Evolutionary conservation across 2,888 invertebrate genomes (phyloP).

Genomic region (Megalurothrips usitatus): DNA sequence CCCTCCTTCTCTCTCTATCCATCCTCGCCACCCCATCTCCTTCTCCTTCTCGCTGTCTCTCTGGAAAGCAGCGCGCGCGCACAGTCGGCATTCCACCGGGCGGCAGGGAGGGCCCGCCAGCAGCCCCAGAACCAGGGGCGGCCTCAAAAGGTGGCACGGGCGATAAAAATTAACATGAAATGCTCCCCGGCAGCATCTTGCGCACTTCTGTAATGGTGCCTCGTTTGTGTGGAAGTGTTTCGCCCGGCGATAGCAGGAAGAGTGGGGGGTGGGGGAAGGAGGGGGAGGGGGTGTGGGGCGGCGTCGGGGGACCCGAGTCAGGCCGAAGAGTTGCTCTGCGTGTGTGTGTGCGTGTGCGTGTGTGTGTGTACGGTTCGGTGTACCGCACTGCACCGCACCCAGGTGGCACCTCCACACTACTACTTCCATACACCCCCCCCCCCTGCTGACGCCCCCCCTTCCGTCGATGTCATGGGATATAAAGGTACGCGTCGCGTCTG

Average conservation of each 20-base stretch:
- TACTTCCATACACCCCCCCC: too few relatives aligned
- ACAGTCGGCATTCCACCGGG: too few relatives aligned
- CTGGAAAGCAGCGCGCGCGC: too few relatives aligned
- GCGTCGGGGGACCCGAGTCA: not conserved
- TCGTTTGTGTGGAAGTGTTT: too few relatives aligned
- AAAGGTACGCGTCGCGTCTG: too few relatives aligned
- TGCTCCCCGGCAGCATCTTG: not conserved
- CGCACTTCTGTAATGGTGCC: not conserved
- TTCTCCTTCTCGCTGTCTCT: too few relatives aligned
- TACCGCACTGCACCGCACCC: too few relatives aligned
- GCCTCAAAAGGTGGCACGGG: not conserved
- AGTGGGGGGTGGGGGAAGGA: not conserved
- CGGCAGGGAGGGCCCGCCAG: not conserved
- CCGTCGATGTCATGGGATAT: too few relatives aligned
- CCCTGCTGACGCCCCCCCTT: too few relatives aligned
- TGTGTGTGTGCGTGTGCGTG: not conserved
- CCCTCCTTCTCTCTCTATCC: too few relatives aligned
- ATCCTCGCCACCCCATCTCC: too few relatives aligned
- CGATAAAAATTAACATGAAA: not conserved
- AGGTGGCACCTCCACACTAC: too few relatives aligned
- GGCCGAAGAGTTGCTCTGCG: not conserved
- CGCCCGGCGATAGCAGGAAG: not conserved
- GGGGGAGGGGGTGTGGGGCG: not conserved
- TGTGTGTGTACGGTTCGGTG: not conserved
- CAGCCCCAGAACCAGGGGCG: not conserved